A percentile compares a stretch with the other conserved stretches of the same genome.
Evolutionary conservation across 2,797 vertebrate species (phyloP).

Genomic region (Labeo calbasu): DNA sequence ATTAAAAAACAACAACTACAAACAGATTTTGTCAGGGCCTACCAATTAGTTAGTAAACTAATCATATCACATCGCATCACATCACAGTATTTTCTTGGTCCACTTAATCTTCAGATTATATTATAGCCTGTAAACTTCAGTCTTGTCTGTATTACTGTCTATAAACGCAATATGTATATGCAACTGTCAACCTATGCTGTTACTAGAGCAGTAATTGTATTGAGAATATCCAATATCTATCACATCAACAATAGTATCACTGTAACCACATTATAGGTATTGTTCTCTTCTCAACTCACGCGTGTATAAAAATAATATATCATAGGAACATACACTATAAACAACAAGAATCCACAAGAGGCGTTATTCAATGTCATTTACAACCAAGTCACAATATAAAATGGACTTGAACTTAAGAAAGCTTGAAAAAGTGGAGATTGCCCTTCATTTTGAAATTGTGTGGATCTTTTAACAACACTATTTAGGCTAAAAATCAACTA

Average conservation of each 20-base stretch:
- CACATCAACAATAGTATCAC: neutral
- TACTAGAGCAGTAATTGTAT: neutral
- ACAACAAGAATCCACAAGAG: slow-evolving; percentile 18
- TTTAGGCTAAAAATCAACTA: slow-evolving; percentile 35
- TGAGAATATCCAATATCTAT: slow-evolving; percentile 7
- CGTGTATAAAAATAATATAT: neutral
- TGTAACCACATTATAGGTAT: neutral
- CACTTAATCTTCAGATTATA: slow-evolving; percentile 12
- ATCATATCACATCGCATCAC: slow-evolving; percentile 1
- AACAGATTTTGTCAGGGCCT: neutral
- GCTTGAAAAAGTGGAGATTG: neutral
- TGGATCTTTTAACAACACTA: slow-evolving; percentile 18
- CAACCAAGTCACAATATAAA: neutral
- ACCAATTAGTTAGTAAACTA: slow-evolving; percentile 15
- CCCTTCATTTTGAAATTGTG: neutral
- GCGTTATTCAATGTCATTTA: neutral
- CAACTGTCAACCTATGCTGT: neutral
- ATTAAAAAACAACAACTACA: neutral
- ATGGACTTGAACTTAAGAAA: neutral
- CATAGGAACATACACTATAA: neutral
- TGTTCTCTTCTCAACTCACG: neutral
- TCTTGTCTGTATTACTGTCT: slow-evolving; percentile 1
- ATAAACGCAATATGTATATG: neutral
- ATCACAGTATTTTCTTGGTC: slow-evolving; percentile 13
- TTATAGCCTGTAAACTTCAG: neutral